Evolutionary conservation across 2,888 invertebrate genomes (phyloP), one percentile per base, ranked within the genome.

Genomic region (Andrena bucephala): DNA sequence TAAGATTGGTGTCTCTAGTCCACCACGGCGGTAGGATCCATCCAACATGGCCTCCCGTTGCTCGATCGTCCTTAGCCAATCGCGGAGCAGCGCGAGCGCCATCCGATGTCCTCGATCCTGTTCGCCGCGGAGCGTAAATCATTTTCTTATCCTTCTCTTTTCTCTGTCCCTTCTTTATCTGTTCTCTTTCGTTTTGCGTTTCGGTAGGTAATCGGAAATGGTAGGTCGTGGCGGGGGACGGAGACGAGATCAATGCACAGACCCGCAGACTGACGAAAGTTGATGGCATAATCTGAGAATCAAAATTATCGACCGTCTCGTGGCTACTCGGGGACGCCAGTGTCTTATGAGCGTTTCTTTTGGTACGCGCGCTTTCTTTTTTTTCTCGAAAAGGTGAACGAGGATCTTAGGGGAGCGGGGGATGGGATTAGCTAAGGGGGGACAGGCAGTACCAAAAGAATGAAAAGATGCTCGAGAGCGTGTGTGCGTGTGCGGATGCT

Each of bases 1-100:
- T 89, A 89, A 88, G 89, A 92, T 92, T 91, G 90, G 89, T 91
- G 91, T 92, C 90, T 92, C 92, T 92, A 92, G 92, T 92, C 92
- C 88, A 85, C 88, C 89, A 86, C 84, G 90, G 85, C 80, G 85
- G 79, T 78, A 80, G 77, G 87, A 84, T 83, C 80, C 69, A 31
- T 8, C 29, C 33, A 16, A 48, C 2, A 8, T 24, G 63, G 13
- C 48, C 20, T 54, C 33, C 13, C 24, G 57, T 48, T 54, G 63
- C 13, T 63, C 20, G 29, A 33, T 33, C 16, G 0, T 20, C 50
- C 20, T 31, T 7, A 36, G 33, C 65, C 33, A 24, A 65, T 62
- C 24, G 4, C n/a, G 29, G 66, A 66, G 72, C 71, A 59, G 67
- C 59, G 20, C 8, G 57, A 50, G 16, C 4, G 31, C 24, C 33